These are phyloP conservation scores for Psittacula cyanocephala DNA, from an alignment of 2,113 vertebrate genomes.

Conservation along the genomic window DNA sequence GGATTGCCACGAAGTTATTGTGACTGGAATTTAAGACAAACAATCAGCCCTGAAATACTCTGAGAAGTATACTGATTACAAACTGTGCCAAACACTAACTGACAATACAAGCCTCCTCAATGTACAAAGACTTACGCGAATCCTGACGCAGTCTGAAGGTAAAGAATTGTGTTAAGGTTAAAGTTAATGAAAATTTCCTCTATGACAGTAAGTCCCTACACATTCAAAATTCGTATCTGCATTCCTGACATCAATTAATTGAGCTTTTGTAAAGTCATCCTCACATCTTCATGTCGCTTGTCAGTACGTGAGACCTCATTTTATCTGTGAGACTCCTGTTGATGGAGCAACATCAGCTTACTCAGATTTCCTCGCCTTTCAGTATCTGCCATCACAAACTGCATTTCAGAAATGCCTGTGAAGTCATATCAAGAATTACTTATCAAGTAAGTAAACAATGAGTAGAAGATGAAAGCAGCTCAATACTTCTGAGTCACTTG, in stretches of 20 bases:
- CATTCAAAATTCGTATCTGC: neutral
- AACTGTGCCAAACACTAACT: neutral
- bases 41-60: neutral
- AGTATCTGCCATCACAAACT: neutral
- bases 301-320: neutral
- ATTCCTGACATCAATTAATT: neutral
- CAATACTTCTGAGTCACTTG: neutral
- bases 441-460: neutral
- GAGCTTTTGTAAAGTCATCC: neutral
- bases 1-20: slow-evolving; percentile 93
- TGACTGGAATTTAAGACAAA: slow-evolving; percentile 78
- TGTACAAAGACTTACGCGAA: neutral
- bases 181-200: neutral
- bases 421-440: neutral
- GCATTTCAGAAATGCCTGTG: neutral
- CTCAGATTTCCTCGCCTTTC: neutral
- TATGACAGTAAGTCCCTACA: neutral
- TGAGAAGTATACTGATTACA: neutral
- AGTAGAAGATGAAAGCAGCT: neutral
- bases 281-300: neutral
- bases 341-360: neutral
- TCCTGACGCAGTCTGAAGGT: neutral
- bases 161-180: neutral
- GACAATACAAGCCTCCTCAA: neutral
- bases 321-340: neutral